Evolutionary conservation across 2,113 vertebrate species (phyloP).

Genomic region (Rhineura floridana): DNA sequence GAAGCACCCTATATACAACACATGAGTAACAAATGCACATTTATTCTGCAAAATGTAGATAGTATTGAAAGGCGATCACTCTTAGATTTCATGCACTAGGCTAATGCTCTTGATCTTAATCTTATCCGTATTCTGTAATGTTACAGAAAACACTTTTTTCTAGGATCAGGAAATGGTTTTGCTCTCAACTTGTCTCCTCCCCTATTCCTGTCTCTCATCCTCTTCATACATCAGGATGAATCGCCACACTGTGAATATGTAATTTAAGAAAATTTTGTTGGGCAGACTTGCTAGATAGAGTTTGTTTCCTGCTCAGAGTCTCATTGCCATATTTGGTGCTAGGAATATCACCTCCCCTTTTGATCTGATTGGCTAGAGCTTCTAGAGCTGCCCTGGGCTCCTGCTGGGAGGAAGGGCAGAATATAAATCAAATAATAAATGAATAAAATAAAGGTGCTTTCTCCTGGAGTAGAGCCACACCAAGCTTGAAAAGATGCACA

Average conservation of each 20-base stretch:
- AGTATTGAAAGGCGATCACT: no score
- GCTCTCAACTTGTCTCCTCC: not conserved
- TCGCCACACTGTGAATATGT: not conserved
- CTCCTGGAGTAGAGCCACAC: no score
- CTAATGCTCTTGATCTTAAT: not conserved
- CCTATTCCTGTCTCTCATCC: not conserved
- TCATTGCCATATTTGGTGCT: not conserved
- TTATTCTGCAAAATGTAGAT: no score
- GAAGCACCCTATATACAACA: no score
- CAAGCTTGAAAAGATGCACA: no score
- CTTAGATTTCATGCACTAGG: not conserved
- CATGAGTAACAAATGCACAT: no score
- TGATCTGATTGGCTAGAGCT: not conserved
- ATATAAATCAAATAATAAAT: no score
- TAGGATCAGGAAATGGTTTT: not conserved
- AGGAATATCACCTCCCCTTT: not conserved
- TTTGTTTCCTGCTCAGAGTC: not conserved
- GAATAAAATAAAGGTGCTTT: no score
- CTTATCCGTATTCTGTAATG: not conserved
- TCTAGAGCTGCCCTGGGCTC: no score
- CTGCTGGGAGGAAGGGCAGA: no score
- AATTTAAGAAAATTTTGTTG: not conserved
- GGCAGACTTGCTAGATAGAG: not conserved
- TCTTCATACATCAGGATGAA: not conserved
- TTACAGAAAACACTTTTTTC: not conserved